A percentile compares a stretch with the other conserved stretches of the same genome.
phyloP scores from a whole-genome alignment of 2,888 invertebrate species.

The Lasiommata megera region DNA sequence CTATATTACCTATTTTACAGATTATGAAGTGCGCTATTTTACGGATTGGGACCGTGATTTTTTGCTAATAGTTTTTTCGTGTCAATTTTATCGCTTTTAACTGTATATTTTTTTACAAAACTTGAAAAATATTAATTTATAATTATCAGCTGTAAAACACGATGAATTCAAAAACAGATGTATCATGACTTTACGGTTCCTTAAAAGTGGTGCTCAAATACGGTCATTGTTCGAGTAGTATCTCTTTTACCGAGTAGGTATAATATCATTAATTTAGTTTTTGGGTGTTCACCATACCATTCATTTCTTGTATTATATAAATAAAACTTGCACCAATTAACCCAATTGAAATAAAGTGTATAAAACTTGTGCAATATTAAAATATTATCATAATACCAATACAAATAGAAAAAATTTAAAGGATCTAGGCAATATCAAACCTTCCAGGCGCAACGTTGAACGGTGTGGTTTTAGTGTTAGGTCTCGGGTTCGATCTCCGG shows the following conservation, averaged over 20 bases:
- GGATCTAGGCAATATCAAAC: no score
- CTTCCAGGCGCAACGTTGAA: no score
- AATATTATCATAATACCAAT: no score
- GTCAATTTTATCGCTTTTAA: background rate
- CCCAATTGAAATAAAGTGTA: no score
- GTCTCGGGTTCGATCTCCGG: no score
- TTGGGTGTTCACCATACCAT: no score
- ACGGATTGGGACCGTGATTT: background rate
- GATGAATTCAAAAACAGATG: background rate
- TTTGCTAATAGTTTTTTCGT: background rate
- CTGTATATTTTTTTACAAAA: background rate
- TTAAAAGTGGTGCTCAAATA: background rate
- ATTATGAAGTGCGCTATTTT: background rate
- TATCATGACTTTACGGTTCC: background rate
- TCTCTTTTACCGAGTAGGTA: background rate
- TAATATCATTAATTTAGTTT: no score
- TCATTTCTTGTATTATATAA: no score
- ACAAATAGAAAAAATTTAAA: no score
- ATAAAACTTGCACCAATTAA: no score
- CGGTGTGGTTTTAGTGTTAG: no score
- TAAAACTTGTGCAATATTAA: no score
- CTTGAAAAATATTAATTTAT: background rate
- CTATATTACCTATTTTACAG: background rate
- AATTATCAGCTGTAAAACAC: background rate
- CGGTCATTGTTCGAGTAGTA: background rate